Evolutionary conservation across 2,888 invertebrate species (phyloP), one percentile per base, ranked within the genome.

Genomic region (Keiferia lycopersicella): DNA sequence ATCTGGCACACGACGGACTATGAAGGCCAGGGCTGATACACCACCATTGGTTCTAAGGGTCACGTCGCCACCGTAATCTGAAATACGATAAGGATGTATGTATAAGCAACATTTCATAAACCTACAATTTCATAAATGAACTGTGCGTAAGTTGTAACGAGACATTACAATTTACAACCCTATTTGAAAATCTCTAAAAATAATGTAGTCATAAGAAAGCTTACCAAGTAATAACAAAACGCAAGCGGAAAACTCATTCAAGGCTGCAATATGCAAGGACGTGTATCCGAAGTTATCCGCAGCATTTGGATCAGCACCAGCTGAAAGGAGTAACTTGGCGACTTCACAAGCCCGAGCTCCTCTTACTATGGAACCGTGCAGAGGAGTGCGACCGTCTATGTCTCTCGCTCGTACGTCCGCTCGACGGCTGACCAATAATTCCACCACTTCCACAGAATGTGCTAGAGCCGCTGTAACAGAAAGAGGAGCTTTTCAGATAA

Each of bases 261-360:
- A 87, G 0, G 96, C 97, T 0, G 97, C 96, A 56, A 96, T 93
- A 78, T 97, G 97, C 39, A 97, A 82, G 0, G 97, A 95, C 0
- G 96, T 96, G 77, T 96, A 97, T n/a, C 97, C 97, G 74, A 95
- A 96, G 70, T 94, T 93, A 76, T 97, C 96, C 0, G 96, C 92
- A 70, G 93, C 94, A 80, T 97, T 97, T 1, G 96, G 95, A 76
- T 94, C 92, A 0, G 95, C 95, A 0, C 95, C 95, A 0, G 93
- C 94, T 20, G 92, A 92, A 16, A 96, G 82, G 2, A 96, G 82
- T 0, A 94, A 79, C 65, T 94, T 88, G 6, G 96, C 95, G 64
- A 95, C 95, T 69, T 96, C 96, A 66, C 94, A 93, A 0, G 94
- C 93, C 20, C 95, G 82, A 0, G 95, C 94, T 45, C 96, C 95